phyloP scores from a whole-genome alignment of 2,113 vertebrate genomes.

The Dicaeum eximium region DNA sequence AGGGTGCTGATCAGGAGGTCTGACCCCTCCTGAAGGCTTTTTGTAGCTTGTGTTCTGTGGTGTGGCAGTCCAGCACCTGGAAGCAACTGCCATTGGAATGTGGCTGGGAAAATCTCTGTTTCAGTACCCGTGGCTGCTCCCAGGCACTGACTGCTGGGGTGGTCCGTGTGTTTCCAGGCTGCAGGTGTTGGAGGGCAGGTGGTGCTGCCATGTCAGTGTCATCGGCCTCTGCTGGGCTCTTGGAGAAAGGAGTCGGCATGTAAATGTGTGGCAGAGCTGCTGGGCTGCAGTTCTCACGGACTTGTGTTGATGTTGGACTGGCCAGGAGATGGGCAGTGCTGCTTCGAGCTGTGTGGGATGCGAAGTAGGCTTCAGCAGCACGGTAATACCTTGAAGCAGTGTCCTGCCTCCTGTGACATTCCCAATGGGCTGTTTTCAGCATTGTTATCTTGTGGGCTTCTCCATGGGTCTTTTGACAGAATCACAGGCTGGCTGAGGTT shows the following conservation, averaged over 20 bases:
- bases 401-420: neutral
- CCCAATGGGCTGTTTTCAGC: neutral
- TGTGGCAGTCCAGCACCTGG: neutral
- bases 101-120: neutral
- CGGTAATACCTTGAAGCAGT: neutral
- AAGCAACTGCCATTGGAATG: neutral
- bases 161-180: neutral
- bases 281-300: neutral
- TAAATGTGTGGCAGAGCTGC: neutral
- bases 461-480: neutral
- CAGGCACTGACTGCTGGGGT: accelerated
- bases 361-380: accelerated
- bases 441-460: neutral
- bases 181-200: neutral
- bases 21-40: neutral
- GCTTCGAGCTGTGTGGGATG: accelerated
- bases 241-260: accelerated
- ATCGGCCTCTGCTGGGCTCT: neutral
- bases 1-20: neutral
- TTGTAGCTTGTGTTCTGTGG: neutral
- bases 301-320: neutral
- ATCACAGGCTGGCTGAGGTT: neutral
- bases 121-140: neutral
- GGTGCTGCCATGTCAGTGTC: accelerated
- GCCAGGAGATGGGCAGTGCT: neutral